Base-by-base conservation (phyloP, 2,113 vertebrate species). In the Dromaius novaehollandiae region DNA sequence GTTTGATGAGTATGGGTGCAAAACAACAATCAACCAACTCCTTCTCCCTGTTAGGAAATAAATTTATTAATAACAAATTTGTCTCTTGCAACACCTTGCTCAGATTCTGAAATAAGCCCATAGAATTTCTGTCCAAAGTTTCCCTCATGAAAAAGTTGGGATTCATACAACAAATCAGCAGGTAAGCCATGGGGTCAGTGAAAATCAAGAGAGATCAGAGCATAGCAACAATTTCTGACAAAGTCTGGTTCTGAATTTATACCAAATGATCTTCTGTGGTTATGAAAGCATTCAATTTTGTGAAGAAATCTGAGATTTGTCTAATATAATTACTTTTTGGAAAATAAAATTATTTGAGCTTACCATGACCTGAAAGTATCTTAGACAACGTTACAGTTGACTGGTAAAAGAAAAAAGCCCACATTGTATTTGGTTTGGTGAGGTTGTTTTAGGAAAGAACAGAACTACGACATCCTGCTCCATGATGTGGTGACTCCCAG, bases 21-120 rank as follows among this genome's bases (percentile, higher is more conserved):
- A 88, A 40, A 40, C 28, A 81, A 50, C 17, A 70, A 76, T n/a
- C 8, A 36, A 17, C 14, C 21, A 9, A 21, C 9, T 30, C 73
- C 14, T 50, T 71, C 10, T n/a, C 51, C 7, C 32, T 42, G 38
- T 32, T 1, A n/a, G 19, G 19, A 61, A 55, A 50, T 18, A 53
- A 80, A 61, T 2, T 26, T 51, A 34, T 40, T 0, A 0, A 28
- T 12, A 50, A 3, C 46, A 20, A 13, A 78, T 10, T 2, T 38
- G 19, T 12, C 38, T 66, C 68, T 36, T 65, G 53, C 17, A 80
- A 91, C 90, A 42, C 26, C 11, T 44, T 63, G 34, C 40, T 78
- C 20, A 58, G 36, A 26, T 70, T 83, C 53, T 77, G 66, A 80
- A 74, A 65, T 32, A 76, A 55, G 20, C 26, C 22, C 32, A 12